Evolutionary conservation across 2,888 invertebrate species (phyloP), one percentile per base, ranked within the genome.

Genomic region (Romanomermis culicivorax): DNA sequence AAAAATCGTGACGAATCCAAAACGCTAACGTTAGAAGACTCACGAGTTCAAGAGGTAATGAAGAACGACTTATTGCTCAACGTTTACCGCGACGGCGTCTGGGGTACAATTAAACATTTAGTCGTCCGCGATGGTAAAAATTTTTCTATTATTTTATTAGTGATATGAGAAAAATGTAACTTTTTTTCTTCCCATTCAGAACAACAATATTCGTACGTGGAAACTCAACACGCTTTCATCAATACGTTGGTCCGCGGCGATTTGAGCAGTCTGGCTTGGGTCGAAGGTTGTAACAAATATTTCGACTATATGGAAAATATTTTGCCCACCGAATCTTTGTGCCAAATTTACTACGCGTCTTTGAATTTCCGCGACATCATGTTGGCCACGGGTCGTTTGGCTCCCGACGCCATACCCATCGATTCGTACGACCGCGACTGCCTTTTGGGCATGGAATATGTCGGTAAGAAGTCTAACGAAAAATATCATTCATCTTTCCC

Each of bases 291-390:
- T 53, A 76, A 80, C 51, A 76, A 79, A 45, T 78, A 77, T 64
- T 77, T 78, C 65, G 75, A 65, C 20, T 59, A 55, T 20, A n/a
- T 4, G n/a, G 4, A 11, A 45, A 45, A 45, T 23, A 23, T n/a
- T 11, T 23, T n/a, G 7, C 23, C 11, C 45, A 23, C 11, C 45
- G 11, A n/a, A 23, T 7, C 56, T 20, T 7, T 58, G 20, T 55
- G 54, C 49, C 2, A 77, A 60, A 88, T 91, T 17, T 84, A 88
- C 71, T 91, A 85, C 73, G 84, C 89, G 1, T 85, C 91, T 42
- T 79, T 95, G 58, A 95, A 95, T 75, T 95, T 95, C 82, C 80
- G 93, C 61, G 95, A 97, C 72, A 80, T 95, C 61, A 97, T 97
- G 95, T 74, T 95, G 67, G 91, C 93, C 29, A 87, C 87, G 26